phyloP scores from a whole-genome alignment of 2,797 vertebrate genomes.

The Cryptoblepharus egeriae region DNA sequence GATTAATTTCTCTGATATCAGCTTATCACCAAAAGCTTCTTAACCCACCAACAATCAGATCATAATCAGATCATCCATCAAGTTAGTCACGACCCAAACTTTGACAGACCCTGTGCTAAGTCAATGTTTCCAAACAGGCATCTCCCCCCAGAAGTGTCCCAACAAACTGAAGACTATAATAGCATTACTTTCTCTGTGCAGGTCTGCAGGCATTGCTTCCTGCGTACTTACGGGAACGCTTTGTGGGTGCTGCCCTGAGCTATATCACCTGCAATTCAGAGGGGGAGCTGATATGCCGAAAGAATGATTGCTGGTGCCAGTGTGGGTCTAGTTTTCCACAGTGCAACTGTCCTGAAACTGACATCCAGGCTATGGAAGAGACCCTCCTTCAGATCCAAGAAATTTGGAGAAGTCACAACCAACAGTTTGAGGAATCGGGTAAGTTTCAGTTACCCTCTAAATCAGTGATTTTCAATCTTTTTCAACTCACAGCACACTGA shows the following conservation, averaged over 20 bases:
- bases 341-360: conserved; percentile 93
- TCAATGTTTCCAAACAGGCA: not conserved
- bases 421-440: conserved; percentile 95
- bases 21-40: too few relatives aligned
- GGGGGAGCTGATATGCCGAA: conserved; percentile 90
- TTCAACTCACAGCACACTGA: too few relatives aligned
- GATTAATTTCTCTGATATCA: too few relatives aligned
- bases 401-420: conserved; percentile 85
- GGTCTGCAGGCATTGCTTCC: conserved; percentile 95
- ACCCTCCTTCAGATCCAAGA: conserved; percentile 88
- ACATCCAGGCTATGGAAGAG: conserved; percentile 93
- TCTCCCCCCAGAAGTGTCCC: not conserved
- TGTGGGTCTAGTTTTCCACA: conserved; percentile 88
- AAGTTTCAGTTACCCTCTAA: conserved; percentile 61
- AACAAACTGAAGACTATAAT: not conserved
- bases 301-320: conserved; percentile 93
- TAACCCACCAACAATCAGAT: too few relatives aligned
- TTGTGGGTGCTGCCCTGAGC: conserved; percentile 94
- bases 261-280: conserved; percentile 96
- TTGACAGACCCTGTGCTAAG: too few relatives aligned
- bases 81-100: too few relatives aligned
- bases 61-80: too few relatives aligned
- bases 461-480: too few relatives aligned
- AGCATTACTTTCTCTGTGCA: conserved; percentile 52
- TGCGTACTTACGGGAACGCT: conserved; percentile 89